These are phyloP conservation scores for Pavo muticus DNA, from an alignment of 2,113 vertebrate species.

Conservation along the genomic window DNA sequence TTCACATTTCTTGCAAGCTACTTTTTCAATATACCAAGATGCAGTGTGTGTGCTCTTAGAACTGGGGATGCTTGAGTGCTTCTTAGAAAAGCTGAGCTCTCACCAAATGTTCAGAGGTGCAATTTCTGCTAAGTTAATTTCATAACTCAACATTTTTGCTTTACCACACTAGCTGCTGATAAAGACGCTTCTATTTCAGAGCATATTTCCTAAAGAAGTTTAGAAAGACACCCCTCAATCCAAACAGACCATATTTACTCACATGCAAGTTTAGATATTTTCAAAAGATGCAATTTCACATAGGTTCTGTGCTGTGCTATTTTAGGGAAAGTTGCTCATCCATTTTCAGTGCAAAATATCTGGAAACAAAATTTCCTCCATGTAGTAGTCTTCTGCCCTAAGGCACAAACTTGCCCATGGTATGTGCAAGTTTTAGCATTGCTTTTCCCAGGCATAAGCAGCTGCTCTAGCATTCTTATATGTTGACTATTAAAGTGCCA, in stretches of 20 bases:
- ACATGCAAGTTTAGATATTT: neutral
- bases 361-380: slow-evolving; percentile 25
- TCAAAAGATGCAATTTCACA: neutral
- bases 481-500: neutral
- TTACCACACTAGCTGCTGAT: neutral
- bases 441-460: neutral
- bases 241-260: neutral
- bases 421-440: neutral
- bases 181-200: neutral
- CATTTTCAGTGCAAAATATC: slow-evolving; percentile 12
- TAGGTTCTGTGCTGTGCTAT: neutral
- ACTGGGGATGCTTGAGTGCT: neutral
- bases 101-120: neutral
- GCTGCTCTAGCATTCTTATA: neutral
- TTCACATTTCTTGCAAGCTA: neutral
- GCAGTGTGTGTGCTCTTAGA: neutral
- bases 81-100: neutral
- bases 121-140: neutral
- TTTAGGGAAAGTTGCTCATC: neutral
- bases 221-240: neutral
- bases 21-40: neutral
- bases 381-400: neutral
- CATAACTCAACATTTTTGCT: neutral
- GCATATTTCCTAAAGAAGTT: neutral
- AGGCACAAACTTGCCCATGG: slow-evolving; percentile 33